Evolutionary conservation across 2,888 invertebrate genomes (phyloP).

Genomic region (Tipula confusa): DNA sequence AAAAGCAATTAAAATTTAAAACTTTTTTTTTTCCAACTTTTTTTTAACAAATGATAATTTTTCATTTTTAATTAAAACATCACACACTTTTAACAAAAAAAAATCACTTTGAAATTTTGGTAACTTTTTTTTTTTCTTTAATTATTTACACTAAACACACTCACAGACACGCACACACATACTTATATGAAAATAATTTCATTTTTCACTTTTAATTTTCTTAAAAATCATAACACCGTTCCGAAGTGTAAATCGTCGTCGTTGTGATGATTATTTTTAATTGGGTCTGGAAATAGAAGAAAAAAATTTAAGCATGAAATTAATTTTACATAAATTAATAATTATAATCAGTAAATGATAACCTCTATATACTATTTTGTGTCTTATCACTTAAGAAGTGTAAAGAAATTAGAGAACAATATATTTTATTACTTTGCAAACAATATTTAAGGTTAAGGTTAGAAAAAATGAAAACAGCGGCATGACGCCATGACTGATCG

Average conservation of each 20-base stretch:
- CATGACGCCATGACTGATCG: too few relatives aligned
- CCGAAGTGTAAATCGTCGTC: neutral
- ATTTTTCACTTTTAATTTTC: neutral
- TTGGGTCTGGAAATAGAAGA: neutral
- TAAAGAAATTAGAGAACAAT: neutral
- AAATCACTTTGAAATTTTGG: neutral
- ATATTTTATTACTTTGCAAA: neutral
- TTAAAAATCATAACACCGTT: neutral
- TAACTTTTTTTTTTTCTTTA: neutral
- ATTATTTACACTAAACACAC: neutral
- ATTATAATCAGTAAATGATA: neutral
- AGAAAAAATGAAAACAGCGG: neutral
- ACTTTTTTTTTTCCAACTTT: conserved; percentile 6
- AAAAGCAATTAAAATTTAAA: conserved; percentile 9
- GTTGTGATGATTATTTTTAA: neutral
- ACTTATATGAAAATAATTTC: neutral
- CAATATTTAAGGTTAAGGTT: neutral
- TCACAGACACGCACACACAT: neutral
- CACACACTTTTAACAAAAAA: neutral
- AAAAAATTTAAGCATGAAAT: neutral
- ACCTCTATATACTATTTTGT: neutral
- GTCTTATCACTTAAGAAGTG: neutral
- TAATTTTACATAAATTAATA: neutral
- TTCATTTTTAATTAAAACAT: conserved; percentile 20
- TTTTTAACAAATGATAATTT: neutral